These are phyloP conservation scores for Sardinella longiceps DNA, from an alignment of 2,797 vertebrate species.

Conservation along the genomic window DNA sequence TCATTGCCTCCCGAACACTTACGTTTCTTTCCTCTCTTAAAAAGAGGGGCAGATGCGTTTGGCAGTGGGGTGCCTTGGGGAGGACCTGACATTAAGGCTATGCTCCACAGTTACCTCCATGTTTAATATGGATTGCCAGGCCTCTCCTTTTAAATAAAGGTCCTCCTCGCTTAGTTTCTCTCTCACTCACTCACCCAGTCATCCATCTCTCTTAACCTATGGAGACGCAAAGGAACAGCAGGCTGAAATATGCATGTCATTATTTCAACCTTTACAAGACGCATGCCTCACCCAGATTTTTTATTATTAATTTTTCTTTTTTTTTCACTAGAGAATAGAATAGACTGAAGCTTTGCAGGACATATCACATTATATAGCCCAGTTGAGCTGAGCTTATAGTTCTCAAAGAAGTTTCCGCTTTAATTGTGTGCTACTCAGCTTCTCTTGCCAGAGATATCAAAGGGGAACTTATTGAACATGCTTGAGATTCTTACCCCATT, in stretches of 20 bases:
- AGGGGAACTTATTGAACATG: conserved; percentile 59
- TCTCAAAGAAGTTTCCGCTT: conserved; percentile 54
- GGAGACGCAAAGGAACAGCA: neutral
- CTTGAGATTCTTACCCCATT: conserved; percentile 58
- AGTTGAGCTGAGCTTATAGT: conserved; percentile 43
- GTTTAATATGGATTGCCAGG: conserved; percentile 70
- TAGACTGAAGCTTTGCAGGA: conserved; percentile 36
- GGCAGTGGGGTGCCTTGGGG: conserved; percentile 62
- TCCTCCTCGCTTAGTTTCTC: conserved; percentile 38
- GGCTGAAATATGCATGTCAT: neutral
- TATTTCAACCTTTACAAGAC: neutral
- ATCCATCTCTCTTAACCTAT: conserved; percentile 43
- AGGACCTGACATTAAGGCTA: conserved; percentile 70
- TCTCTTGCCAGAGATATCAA: conserved; percentile 62
- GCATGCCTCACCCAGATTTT: neutral
- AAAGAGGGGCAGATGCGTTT: conserved; percentile 61
- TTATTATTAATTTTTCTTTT: too few relatives aligned
- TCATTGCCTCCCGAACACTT: neutral
- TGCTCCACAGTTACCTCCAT: conserved; percentile 60
- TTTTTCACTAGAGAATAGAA: conserved; percentile 54
- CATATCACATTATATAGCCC: conserved; percentile 48
- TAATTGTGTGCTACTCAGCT: conserved; percentile 66
- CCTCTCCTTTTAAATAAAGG: conserved; percentile 55
- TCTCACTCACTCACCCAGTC: conserved; percentile 25
- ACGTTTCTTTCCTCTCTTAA: neutral